Conservation (phyloP, 1,140 invertebrate species). For the Eupristina koningsbergeri region DNA sequence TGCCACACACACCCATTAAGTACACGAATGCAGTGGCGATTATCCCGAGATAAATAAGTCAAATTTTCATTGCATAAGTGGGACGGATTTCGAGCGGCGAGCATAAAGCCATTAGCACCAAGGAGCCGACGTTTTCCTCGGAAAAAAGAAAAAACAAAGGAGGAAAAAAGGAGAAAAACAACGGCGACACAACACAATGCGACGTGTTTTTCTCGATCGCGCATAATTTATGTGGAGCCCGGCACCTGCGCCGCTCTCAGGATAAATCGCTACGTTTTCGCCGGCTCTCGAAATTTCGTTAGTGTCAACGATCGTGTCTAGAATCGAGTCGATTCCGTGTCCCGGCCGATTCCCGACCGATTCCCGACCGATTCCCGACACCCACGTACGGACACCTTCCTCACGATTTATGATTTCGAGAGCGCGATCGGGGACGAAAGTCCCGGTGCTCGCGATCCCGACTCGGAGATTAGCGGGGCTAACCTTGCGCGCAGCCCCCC, state of each 20-base stretch:
- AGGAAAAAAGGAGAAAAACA: too few species aligned
- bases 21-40: conserved; percentile 22
- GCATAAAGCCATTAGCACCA: background rate
- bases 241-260: too few species aligned
- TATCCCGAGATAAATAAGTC: conserved; percentile 26
- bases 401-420: conserved; percentile 36
- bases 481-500: background rate
- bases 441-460: conserved; percentile 17
- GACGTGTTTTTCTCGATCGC: background rate
- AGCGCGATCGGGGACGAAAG: conserved; percentile 18
- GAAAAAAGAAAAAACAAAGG: background rate
- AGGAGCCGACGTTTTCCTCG: background rate
- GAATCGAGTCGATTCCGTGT: conserved; percentile 4
- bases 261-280: background rate
- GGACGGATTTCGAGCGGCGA: background rate
- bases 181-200: too few species aligned
- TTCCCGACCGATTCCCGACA: background rate
- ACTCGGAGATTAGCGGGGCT: background rate
- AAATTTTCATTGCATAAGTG: conserved; percentile 26
- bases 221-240: conserved; percentile 30
- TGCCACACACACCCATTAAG: background rate
- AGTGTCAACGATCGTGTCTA: conserved; percentile 41
- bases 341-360: background rate
- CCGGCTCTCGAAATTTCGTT: conserved; percentile 25
- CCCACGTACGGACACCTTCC: too few species aligned